Conservation (phyloP, 1,140 invertebrate species). For the Scaptomyza montana region DNA sequence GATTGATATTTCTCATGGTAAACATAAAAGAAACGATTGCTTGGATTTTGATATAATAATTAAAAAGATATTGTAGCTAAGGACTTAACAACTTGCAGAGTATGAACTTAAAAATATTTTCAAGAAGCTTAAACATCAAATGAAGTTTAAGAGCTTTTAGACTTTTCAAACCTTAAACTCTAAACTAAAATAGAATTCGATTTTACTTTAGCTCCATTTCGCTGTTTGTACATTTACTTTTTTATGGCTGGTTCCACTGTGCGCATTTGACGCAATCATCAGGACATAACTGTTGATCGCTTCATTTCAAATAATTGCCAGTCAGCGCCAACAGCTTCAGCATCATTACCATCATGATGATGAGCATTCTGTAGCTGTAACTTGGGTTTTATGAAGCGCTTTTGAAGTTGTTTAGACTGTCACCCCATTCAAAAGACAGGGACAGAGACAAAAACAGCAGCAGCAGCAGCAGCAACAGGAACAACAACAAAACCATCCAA, state of each 20-base stretch:
- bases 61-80: neutral
- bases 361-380: constrained; percentile 16
- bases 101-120: no score
- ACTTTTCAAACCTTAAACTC: no score
- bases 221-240: neutral
- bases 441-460: neutral
- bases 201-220: no score
- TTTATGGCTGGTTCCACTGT: constrained; percentile 22
- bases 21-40: neutral
- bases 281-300: constrained; percentile 40
- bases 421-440: constrained; percentile 25
- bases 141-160: no score
- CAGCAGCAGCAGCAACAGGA: no score
- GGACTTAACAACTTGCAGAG: neutral
- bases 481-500: constrained; percentile 17
- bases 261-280: constrained; percentile 20
- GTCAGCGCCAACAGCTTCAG: constrained; percentile 7
- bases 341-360: constrained; percentile 27
- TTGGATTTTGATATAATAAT: neutral
- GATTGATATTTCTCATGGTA: constrained; percentile 29
- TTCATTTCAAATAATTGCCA: constrained; percentile 38
- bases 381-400: constrained; percentile 50
- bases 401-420: constrained; percentile 46
- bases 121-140: no score
- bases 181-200: no score